Evolutionary conservation across 2,888 invertebrate species (phyloP), one percentile per base, ranked within the genome.

Genomic region (Rhingia campestris): DNA sequence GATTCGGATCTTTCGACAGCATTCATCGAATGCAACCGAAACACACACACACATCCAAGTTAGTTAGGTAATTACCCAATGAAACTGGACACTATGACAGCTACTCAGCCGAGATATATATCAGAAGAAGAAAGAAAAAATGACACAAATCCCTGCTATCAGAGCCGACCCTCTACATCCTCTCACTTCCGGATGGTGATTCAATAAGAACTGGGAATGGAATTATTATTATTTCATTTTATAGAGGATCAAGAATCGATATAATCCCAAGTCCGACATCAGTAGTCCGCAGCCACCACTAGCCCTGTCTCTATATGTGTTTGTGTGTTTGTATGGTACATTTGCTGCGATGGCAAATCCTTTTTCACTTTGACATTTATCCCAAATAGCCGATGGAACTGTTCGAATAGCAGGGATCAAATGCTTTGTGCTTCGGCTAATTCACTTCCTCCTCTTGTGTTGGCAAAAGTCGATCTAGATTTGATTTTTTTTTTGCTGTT

Each of bases 291-390:
- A 47, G 47, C 41, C 35, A 69, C 14, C 22, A 14, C 41, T 10
- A 14, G 2, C 22, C 22, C 22, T n/a, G 30, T 12, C 32, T 3
- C 5, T 22, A 12, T 5, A 10, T 39, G 56, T 37, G 35, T 32
- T 54, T 56, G 12, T 59, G 63, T 61, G 41, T 41, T 14, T 43
- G 43, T 53, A 33, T 53, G 53, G 32, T 53, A 66, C 66, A 10
- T 67, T 75, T 77, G 77, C 70, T 56, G 64, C 70, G 69, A 80
- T 74, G 69, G 70, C 79, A 84, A 84, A 84, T 80, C 84, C 84
- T 84, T 84, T 22, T 84, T 84, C 84, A 84, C 59, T 84, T 84
- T 84, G 84, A 84, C 84, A 84, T 84, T 84, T 84, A 84, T 84
- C 84, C 84, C 80, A 75, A 80, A 84, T 84, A 80, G 84, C 74